phyloP scores from a whole-genome alignment of 2,113 vertebrate genomes.

The Zosterops hypoxanthus region DNA sequence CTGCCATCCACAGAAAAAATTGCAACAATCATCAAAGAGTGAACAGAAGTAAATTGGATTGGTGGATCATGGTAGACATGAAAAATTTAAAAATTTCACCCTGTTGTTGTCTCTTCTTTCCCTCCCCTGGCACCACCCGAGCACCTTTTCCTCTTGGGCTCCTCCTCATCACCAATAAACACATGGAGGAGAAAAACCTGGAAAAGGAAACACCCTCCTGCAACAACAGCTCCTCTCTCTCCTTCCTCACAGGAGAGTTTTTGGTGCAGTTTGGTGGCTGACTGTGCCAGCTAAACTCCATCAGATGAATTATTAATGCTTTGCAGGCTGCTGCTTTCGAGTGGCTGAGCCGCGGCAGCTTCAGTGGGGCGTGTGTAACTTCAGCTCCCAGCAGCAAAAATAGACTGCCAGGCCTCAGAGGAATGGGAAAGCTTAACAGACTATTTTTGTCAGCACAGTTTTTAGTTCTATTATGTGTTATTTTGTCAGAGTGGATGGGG shows the following conservation, averaged over 20 bases:
- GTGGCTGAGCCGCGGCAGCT: slow-evolving; percentile 26
- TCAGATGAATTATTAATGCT: slow-evolving; percentile 62
- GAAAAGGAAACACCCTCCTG: not conserved
- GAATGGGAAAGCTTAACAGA: slow-evolving; percentile 51
- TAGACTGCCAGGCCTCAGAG: slow-evolving; percentile 34
- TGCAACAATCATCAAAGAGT: not conserved
- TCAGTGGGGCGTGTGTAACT: slow-evolving; percentile 16
- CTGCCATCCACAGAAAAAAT: too few species aligned
- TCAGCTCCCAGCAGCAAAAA: slow-evolving; percentile 51
- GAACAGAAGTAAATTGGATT: not conserved
- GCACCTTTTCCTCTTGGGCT: not conserved
- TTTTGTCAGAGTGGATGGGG: slow-evolving; percentile 61
- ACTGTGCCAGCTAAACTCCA: slow-evolving; percentile 1
- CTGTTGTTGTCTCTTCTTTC: not conserved
- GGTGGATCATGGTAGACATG: not conserved
- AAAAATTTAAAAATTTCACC: not conserved
- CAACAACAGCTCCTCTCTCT: not conserved
- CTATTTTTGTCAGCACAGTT: slow-evolving; percentile 61
- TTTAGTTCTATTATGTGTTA: slow-evolving; percentile 65
- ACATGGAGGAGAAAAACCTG: not conserved
- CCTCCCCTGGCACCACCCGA: not conserved
- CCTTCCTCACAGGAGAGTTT: not conserved
- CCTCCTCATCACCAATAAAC: not conserved
- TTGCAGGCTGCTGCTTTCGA: slow-evolving; percentile 11
- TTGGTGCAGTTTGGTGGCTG: slow-evolving; percentile 42